Conservation (phyloP, 2,113 vertebrate genomes). For the Kryptolebias marmoratus region DNA sequence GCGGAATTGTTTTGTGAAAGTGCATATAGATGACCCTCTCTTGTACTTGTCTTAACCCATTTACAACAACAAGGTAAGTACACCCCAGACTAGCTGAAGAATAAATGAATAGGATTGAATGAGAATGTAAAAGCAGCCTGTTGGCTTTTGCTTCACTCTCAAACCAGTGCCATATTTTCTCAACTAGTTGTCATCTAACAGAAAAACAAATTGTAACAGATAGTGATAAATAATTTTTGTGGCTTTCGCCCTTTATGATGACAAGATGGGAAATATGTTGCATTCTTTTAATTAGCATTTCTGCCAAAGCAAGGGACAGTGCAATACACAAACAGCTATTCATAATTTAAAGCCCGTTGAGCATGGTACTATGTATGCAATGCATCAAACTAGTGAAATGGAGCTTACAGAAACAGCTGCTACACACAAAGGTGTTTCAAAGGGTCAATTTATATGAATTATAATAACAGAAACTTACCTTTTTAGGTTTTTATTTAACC, state of each 20-base stretch:
- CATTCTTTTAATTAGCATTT: conserved; percentile 44
- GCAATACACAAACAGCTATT: conserved; percentile 29
- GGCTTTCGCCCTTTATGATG: conserved; percentile 30
- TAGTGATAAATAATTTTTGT: conserved; percentile 11
- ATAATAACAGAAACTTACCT: no score
- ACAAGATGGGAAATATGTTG: conserved; percentile 44
- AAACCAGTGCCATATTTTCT: conserved; percentile 76
- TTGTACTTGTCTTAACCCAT: neutral
- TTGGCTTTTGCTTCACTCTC: conserved; percentile 51
- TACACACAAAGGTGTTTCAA: conserved; percentile 19
- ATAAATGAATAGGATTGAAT: conserved; percentile 37
- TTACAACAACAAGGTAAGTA: conserved; percentile 72
- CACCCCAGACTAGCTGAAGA: conserved; percentile 21
- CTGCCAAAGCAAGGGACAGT: neutral
- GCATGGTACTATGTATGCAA: conserved; percentile 45
- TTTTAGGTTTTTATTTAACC: no score
- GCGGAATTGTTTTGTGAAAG: no score
- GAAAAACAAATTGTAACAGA: conserved; percentile 5
- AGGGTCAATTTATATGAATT: conserved; percentile 12
- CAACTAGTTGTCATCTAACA: conserved; percentile 53
- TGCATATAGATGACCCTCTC: neutral
- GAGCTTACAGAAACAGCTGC: conserved; percentile 4
- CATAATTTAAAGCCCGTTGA: conserved; percentile 22
- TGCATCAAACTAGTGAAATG: conserved; percentile 36
- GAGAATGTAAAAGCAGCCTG: conserved; percentile 55